phyloP scores from a whole-genome alignment of 1,140 invertebrate species.

The Subanguina moxae region DNA sequence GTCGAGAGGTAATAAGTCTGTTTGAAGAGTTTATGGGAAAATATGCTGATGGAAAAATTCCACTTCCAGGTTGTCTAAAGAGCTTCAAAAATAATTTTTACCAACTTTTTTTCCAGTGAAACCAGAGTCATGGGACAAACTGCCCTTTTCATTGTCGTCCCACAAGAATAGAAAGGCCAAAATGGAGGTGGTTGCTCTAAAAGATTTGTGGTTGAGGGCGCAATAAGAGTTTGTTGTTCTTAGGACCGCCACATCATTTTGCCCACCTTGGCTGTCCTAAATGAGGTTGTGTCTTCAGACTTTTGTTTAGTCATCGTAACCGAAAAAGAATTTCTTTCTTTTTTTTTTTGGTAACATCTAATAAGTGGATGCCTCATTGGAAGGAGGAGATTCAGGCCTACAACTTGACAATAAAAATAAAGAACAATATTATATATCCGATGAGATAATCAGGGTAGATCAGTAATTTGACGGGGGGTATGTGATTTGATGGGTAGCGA shows the following conservation, averaged over 20 bases:
- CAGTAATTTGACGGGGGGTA: too few species aligned
- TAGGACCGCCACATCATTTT: neutral
- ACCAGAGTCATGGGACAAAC: neutral
- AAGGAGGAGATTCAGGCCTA: too few species aligned
- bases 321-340: neutral
- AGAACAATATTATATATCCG: too few species aligned
- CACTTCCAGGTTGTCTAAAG: slow-evolving; percentile 17
- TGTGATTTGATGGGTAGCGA: too few species aligned
- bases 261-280: slow-evolving; percentile 14
- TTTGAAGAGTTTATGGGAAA: slow-evolving; percentile 13
- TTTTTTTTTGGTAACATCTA: neutral
- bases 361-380: too few species aligned
- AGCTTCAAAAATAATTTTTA: neutral
- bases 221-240: neutral
- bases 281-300: neutral
- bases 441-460: too few species aligned
- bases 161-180: slow-evolving; percentile 28
- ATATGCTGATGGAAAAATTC: neutral
- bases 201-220: neutral
- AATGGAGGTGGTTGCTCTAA: slow-evolving; percentile 19
- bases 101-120: neutral
- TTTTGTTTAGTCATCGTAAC: too few species aligned
- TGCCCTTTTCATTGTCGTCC: slow-evolving; percentile 6
- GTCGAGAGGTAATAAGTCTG: neutral
- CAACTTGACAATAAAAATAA: too few species aligned